Conservation (phyloP, 2,888 invertebrate genomes). For the Saturnia japonica region DNA sequence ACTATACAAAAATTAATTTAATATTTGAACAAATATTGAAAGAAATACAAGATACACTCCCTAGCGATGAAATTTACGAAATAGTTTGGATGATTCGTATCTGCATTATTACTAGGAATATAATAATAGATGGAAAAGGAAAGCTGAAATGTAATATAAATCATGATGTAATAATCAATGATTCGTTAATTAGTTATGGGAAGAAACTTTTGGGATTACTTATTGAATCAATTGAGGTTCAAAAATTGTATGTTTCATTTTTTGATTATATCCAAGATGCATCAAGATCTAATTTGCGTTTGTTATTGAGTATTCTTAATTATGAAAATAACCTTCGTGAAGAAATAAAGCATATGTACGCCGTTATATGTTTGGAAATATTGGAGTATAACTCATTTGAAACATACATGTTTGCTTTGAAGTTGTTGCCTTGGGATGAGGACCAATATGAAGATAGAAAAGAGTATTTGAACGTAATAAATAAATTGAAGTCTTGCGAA, state of each 20-base stretch:
- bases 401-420: conserved; percentile 37
- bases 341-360: conserved; percentile 18
- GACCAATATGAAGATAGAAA: conserved; percentile 12
- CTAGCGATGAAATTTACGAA: conserved; percentile 38
- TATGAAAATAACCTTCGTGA: not conserved
- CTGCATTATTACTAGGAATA: conserved; percentile 32
- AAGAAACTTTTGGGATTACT: conserved; percentile 35
- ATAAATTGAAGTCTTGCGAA: conserved; percentile 33
- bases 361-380: conserved; percentile 22
- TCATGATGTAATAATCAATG: conserved; percentile 19
- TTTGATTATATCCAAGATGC: not conserved
- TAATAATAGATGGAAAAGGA: conserved; percentile 12
- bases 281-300: not conserved
- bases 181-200: conserved; percentile 31
- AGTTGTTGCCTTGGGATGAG: conserved; percentile 34
- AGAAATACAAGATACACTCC: conserved; percentile 29
- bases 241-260: conserved; percentile 15
- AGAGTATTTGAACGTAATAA: conserved; percentile 31
- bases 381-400: conserved; percentile 28
- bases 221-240: conserved; percentile 32
- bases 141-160: not conserved
- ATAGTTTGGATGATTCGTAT: conserved; percentile 42
- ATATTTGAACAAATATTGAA: conserved; percentile 38
- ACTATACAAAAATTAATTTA: conserved; percentile 25
- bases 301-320: not conserved